These are phyloP conservation scores for Stenolophus ochropezus DNA, from an alignment of 2,888 invertebrate species.

Conservation along the genomic window DNA sequence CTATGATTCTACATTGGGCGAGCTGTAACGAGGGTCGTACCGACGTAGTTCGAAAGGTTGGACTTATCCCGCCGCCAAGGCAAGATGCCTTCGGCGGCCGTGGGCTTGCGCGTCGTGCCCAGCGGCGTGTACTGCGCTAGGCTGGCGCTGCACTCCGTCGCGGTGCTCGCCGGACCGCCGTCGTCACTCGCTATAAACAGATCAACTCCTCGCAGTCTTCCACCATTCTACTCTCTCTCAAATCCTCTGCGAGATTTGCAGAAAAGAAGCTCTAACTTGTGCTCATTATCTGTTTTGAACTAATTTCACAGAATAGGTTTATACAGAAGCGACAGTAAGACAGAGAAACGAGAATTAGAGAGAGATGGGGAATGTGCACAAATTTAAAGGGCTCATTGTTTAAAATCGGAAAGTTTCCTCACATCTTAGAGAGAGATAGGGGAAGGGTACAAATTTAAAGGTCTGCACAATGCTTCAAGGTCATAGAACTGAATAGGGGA, in stretches of 20 bases:
- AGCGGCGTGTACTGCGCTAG: constrained; percentile 69
- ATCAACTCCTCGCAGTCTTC: not conserved
- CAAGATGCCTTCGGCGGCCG: constrained; percentile 87
- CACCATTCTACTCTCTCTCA: not conserved
- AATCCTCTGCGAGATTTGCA: not conserved
- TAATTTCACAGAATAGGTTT: no score
- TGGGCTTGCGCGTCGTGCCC: constrained; percentile 73
- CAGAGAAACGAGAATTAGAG: no score
- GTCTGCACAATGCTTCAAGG: no score
- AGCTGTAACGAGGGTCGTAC: constrained; percentile 73
- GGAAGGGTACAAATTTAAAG: no score
- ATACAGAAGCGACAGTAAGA: no score
- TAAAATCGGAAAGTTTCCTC: no score
- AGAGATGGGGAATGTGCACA: no score
- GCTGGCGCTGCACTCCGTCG: constrained; percentile 71
- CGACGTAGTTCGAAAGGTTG: constrained; percentile 76
- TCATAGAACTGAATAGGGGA: no score
- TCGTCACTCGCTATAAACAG: constrained; percentile 69
- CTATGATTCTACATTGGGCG: not conserved
- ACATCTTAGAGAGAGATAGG: no score
- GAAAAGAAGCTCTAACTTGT: not conserved
- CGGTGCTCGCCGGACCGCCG: constrained; percentile 67
- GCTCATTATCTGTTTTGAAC: no score
- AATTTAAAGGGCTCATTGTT: no score
- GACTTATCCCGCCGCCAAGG: constrained; percentile 89